Evolutionary conservation across 2,113 vertebrate genomes (phyloP).

Genomic region (Lipotes vexillifer): DNA sequence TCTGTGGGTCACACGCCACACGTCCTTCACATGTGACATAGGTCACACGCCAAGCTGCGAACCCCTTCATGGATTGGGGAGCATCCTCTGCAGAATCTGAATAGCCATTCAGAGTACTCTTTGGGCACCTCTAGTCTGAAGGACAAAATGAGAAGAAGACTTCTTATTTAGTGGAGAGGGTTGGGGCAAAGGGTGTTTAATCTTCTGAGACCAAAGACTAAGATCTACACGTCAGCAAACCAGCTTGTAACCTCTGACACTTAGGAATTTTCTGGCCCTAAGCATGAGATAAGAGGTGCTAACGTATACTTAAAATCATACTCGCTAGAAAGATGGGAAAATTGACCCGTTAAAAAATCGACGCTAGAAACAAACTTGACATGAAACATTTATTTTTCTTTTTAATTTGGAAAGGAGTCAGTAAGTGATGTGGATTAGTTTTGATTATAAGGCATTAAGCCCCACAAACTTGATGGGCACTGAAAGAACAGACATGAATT

Average conservation of each 20-base stretch:
- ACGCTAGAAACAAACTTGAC: not conserved
- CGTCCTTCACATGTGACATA: not conserved
- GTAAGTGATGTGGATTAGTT: not conserved
- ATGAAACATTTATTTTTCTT: not conserved
- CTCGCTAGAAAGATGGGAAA: not conserved
- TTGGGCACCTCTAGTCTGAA: not conserved
- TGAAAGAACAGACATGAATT: not conserved
- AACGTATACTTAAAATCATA: not conserved
- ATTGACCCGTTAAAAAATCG: not conserved
- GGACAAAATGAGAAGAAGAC: not conserved
- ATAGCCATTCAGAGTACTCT: not conserved
- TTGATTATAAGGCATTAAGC: not conserved
- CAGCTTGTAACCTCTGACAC: not conserved
- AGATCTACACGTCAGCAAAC: not conserved
- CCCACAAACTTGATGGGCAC: not conserved
- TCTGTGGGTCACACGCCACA: not conserved
- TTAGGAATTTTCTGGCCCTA: not conserved
- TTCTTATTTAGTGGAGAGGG: not conserved
- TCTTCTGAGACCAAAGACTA: not conserved
- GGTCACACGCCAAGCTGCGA: not conserved
- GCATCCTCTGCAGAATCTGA: not conserved
- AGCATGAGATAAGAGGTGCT: not conserved
- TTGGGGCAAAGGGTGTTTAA: rapidly evolving
- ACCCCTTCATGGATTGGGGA: not conserved
- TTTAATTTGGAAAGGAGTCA: not conserved